phyloP scores from a whole-genome alignment of 1,140 invertebrate genomes.

The Lucilia sericata region DNA sequence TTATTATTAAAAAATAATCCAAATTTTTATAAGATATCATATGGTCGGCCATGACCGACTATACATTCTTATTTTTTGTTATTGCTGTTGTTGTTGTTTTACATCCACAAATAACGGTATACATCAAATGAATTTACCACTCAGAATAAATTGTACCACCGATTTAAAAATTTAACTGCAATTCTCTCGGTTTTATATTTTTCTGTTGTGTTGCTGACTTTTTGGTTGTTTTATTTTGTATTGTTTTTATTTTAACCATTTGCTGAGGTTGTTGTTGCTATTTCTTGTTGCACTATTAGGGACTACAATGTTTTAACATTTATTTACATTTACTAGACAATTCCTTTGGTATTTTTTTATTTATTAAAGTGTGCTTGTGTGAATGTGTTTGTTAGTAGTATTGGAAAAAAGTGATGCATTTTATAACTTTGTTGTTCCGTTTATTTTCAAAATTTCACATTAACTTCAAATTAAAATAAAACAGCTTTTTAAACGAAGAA shows the following conservation, averaged over 20 bases:
- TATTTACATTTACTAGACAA: slow-evolving; percentile 26
- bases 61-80: too few species aligned
- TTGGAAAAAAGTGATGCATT: slow-evolving; percentile 7
- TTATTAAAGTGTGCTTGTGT: not conserved
- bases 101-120: slow-evolving; percentile 15
- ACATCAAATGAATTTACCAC: slow-evolving; percentile 35
- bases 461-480: slow-evolving; percentile 6
- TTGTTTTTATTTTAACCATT: not conserved
- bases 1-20: too few species aligned
- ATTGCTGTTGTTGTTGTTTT: not conserved
- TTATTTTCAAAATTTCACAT: not conserved
- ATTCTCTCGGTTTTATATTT: not conserved
- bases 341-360: not conserved
- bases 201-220: not conserved
- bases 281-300: slow-evolving; percentile 32
- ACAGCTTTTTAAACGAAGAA: not conserved
- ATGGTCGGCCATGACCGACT: too few species aligned
- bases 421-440: not conserved
- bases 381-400: not conserved
- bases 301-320: slow-evolving; percentile 20
- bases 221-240: not conserved
- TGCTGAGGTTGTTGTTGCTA: not conserved
- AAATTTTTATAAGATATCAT: too few species aligned
- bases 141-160: slow-evolving; percentile 35
- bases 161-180: slow-evolving; percentile 29